A percentile compares a stretch with the other conserved stretches of the same genome.
Evolutionary conservation across 2,888 invertebrate genomes (phyloP).

Genomic region (Clostera curtula): DNA sequence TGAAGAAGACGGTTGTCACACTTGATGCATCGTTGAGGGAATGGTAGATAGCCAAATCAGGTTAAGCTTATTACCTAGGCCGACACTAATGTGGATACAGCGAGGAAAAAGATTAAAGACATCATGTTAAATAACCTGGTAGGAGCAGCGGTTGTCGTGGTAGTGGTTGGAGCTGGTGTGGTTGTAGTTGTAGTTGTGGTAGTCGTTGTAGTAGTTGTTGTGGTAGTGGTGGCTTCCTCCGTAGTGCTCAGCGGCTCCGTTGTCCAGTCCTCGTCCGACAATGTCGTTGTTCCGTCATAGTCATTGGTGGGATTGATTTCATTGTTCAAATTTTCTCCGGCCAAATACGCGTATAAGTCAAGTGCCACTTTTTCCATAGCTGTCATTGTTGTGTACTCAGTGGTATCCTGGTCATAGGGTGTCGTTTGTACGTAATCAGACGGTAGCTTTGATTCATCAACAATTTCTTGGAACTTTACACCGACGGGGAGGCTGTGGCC

Average conservation of each 20-base stretch:
- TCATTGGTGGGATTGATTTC: slow-evolving; percentile 61
- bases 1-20: too few relatives aligned
- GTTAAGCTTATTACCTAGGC: too few relatives aligned
- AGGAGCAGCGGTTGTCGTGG: slow-evolving; percentile 53
- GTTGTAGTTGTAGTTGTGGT: slow-evolving; percentile 75
- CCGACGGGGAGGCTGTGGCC: slow-evolving; percentile 56
- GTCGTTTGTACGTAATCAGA: slow-evolving; percentile 57
- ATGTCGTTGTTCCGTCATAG: slow-evolving; percentile 54
- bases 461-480: slow-evolving; percentile 54
- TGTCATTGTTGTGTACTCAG: slow-evolving; percentile 79
- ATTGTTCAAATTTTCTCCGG: slow-evolving; percentile 77
- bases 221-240: slow-evolving; percentile 68
- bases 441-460: slow-evolving; percentile 60
- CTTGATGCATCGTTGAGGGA: too few relatives aligned
- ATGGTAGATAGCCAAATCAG: too few relatives aligned
- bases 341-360: slow-evolving; percentile 87
- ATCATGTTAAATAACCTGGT: slow-evolving; percentile 63
- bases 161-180: slow-evolving; percentile 61
- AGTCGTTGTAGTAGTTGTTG: slow-evolving; percentile 74
- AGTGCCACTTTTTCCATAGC: slow-evolving; percentile 88
- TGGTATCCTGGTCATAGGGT: slow-evolving; percentile 61
- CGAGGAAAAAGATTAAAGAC: too few relatives aligned
- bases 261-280: slow-evolving; percentile 49
- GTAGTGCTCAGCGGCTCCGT: slow-evolving; percentile 65
- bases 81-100: too few relatives aligned